These are phyloP conservation scores for Asteroscopus sphinx DNA, from an alignment of 2,888 invertebrate genomes.

Conservation along the genomic window DNA sequence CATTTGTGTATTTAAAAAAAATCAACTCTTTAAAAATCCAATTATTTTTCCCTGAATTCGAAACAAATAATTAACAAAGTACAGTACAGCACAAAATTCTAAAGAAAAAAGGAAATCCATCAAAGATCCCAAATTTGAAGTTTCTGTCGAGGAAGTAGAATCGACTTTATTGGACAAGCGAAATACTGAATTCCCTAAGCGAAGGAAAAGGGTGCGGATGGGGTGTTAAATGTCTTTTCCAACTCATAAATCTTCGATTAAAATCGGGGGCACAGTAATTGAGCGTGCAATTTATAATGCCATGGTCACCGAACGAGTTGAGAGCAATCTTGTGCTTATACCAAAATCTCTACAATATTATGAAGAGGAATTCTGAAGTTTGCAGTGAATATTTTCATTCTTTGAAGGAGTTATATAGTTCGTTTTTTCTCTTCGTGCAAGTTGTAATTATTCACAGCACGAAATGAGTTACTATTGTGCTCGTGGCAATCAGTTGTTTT, in stretches of 20 bases:
- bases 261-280: conserved; percentile 62
- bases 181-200: conserved; percentile 65
- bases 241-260: conserved; percentile 73
- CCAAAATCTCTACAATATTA: not conserved
- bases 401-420: conserved; percentile 19
- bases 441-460: conserved; percentile 43
- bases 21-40: not conserved
- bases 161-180: conserved; percentile 56
- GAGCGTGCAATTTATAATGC: conserved; percentile 62
- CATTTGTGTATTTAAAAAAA: too few species aligned
- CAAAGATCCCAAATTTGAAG: conserved; percentile 28
- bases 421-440: conserved; percentile 27
- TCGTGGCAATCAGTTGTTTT: conserved; percentile 36
- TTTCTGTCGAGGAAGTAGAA: conserved; percentile 28
- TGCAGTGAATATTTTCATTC: conserved; percentile 14
- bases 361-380: not conserved
- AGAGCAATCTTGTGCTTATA: conserved; percentile 17
- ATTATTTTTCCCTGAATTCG: not conserved
- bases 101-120: conserved; percentile 3
- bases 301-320: conserved; percentile 33
- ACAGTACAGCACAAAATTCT: conserved; percentile 6
- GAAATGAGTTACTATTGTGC: conserved; percentile 33
- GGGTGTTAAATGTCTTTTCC: conserved; percentile 71
- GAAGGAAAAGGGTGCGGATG: conserved; percentile 67
- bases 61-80: conserved; percentile 33